These are phyloP conservation scores for Luehdorfia chinensis DNA, from an alignment of 1,140 invertebrate genomes.

Conservation along the genomic window DNA sequence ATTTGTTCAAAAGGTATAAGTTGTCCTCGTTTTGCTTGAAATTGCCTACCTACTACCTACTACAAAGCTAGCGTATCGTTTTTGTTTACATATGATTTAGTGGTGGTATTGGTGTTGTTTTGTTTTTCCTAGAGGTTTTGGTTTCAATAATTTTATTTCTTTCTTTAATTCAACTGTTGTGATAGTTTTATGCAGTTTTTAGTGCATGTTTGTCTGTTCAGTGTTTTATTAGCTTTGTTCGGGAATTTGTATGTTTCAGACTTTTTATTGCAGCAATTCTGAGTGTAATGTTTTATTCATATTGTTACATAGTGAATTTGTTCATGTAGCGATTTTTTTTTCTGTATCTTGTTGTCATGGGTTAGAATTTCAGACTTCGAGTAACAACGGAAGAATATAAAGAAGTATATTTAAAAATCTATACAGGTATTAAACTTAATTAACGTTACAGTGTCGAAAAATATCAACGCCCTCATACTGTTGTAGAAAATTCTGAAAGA, in stretches of 20 bases:
- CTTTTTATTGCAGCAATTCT: constrained; percentile 4
- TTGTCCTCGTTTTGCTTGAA: no score
- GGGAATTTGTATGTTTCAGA: constrained; percentile 3
- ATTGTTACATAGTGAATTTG: constrained; percentile 10
- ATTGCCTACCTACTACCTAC: no score
- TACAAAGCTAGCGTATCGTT: constrained; percentile 30
- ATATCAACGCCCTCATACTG: constrained; percentile 41
- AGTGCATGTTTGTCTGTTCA: constrained; percentile 4
- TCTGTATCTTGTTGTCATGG: no score
- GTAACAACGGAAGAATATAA: constrained; percentile 2
- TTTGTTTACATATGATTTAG: constrained; percentile 20
- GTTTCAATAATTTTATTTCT: constrained; percentile 21
- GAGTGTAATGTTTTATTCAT: constrained; percentile 5
- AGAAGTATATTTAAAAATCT: constrained; percentile 30
- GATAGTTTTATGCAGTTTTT: not conserved
- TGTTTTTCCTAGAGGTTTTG: constrained; percentile 25
- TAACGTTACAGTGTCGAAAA: constrained; percentile 29
- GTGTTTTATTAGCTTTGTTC: not conserved
- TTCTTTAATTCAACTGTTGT: constrained; percentile 13
- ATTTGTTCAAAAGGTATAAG: no score
- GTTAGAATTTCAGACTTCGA: no score
- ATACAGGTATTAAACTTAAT: constrained; percentile 32
- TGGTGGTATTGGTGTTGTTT: constrained; percentile 30
- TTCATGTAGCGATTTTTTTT: constrained; percentile 16
- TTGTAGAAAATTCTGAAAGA: no score